Evolutionary conservation across 2,797 vertebrate genomes (phyloP).

Genomic region (Coregonus sp.): DNA sequence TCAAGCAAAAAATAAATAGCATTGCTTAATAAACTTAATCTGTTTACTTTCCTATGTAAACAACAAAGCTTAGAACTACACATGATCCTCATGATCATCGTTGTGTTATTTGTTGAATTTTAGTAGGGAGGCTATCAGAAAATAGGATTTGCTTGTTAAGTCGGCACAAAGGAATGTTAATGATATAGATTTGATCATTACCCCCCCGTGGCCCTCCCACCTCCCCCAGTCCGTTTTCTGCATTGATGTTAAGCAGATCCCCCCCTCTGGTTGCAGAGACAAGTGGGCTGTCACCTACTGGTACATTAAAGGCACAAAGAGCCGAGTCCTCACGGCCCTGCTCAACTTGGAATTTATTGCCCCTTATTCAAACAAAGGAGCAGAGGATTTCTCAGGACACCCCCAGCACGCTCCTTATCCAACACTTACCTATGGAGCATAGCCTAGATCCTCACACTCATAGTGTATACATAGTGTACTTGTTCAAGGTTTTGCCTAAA

Average conservation of each 20-base stretch:
- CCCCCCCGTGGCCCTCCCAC: no score
- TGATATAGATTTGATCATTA: constrained; percentile 9
- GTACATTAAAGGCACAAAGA: constrained; percentile 23
- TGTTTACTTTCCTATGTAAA: background rate
- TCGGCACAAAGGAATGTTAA: constrained; percentile 20
- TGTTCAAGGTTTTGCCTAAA: background rate
- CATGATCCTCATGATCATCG: background rate
- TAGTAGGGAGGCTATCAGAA: constrained; percentile 10
- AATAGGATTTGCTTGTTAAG: constrained; percentile 20
- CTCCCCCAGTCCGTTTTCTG: background rate
- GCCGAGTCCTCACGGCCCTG: background rate
- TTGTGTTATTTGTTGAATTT: constrained; percentile 9
- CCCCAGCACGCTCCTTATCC: background rate
- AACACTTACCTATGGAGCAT: background rate
- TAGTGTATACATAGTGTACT: background rate
- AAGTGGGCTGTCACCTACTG: constrained; percentile 2
- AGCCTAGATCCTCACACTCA: background rate
- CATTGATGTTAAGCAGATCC: constrained; percentile 20
- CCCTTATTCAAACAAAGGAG: constrained; percentile 5
- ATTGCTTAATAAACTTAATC: background rate
- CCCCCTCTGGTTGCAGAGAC: background rate
- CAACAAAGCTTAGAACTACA: background rate
- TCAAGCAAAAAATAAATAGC: background rate
- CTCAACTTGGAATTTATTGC: constrained; percentile 26
- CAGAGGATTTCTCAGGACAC: background rate